phyloP scores from a whole-genome alignment of 2,113 vertebrate genomes.

The Notothenia coriiceps region DNA sequence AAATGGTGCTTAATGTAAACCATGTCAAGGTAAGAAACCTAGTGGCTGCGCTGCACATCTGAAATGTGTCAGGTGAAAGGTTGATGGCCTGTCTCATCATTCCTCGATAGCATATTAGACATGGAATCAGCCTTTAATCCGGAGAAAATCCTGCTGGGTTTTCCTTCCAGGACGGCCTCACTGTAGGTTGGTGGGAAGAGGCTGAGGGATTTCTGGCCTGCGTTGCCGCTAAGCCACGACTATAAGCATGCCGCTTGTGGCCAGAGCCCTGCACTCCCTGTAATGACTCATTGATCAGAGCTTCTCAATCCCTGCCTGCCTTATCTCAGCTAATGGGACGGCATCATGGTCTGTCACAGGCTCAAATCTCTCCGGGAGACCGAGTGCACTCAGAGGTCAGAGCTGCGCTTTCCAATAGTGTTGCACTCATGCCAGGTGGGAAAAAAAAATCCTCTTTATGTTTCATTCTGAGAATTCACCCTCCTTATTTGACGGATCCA shows the following conservation, averaged over 20 bases:
- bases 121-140: conserved; percentile 69
- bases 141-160: conserved; percentile 64
- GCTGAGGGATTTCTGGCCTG: conserved; percentile 47
- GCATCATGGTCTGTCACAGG: conserved; percentile 57
- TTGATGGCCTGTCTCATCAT: conserved; percentile 56
- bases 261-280: conserved; percentile 46
- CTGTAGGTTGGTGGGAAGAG: conserved; percentile 39
- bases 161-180: conserved; percentile 32
- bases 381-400: conserved; percentile 78
- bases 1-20: conserved; percentile 50
- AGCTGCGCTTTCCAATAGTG: conserved; percentile 17
- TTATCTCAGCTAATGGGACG: conserved; percentile 75
- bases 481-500: conserved; percentile 46
- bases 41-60: conserved; percentile 4
- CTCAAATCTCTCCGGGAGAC: conserved; percentile 49
- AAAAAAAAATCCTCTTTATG: conserved; percentile 31
- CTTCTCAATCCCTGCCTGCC: conserved; percentile 64
- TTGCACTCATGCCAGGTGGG: conserved; percentile 23
- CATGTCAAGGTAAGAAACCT: conserved; percentile 26
- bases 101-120: conserved; percentile 69
- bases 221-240: conserved; percentile 54
- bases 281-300: conserved; percentile 78
- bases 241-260: conserved; percentile 29
- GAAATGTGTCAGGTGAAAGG: conserved; percentile 55
- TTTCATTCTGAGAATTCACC: conserved; percentile 47